Percentiles rank a stretch among this genome's conserved stretches.
Conservation (phyloP, 2,113 vertebrate genomes). For the Dascyllus trimaculatus region DNA sequence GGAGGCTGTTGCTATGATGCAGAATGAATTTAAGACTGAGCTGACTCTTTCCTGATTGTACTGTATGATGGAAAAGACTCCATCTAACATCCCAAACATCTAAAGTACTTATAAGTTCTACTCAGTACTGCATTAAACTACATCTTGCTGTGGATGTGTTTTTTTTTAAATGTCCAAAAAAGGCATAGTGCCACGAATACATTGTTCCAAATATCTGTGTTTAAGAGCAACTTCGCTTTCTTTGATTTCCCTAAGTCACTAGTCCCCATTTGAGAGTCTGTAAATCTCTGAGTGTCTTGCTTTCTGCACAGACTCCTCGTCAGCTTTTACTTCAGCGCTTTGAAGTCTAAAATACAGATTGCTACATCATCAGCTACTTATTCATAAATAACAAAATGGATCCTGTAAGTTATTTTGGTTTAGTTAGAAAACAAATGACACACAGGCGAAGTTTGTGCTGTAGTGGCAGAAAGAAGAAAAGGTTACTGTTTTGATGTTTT, state of each 20-base stretch:
- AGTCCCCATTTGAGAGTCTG: slow-evolving; percentile 7
- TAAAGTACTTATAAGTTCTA: too few species aligned
- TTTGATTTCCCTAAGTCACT: slow-evolving; percentile 6
- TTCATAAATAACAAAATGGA: slow-evolving; percentile 42
- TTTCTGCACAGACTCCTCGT: slow-evolving; percentile 7
- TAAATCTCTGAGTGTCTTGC: slow-evolving; percentile 5
- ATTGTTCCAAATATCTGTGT: neutral
- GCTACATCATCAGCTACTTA: slow-evolving; percentile 28
- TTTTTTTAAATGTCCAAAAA: neutral
- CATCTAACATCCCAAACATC: too few species aligned
- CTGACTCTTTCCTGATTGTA: too few species aligned
- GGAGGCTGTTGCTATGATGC: too few species aligned
- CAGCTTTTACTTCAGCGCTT: slow-evolving; percentile 40
- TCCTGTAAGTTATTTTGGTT: slow-evolving; percentile 34
- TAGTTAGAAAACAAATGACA: neutral
- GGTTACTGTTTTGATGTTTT: neutral
- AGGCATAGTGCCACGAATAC: neutral
- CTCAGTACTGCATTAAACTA: too few species aligned
- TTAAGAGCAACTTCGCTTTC: neutral
- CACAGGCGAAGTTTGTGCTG: neutral
- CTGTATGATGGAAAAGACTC: too few species aligned
- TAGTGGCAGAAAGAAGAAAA: slow-evolving; percentile 1
- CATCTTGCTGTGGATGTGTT: neutral
- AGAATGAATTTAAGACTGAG: too few species aligned
- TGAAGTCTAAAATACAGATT: slow-evolving; percentile 44